Evolutionary conservation across 1,140 invertebrate species (phyloP), one percentile per base, ranked within the genome.

Genomic region (Pseudobourletiella spinata): DNA sequence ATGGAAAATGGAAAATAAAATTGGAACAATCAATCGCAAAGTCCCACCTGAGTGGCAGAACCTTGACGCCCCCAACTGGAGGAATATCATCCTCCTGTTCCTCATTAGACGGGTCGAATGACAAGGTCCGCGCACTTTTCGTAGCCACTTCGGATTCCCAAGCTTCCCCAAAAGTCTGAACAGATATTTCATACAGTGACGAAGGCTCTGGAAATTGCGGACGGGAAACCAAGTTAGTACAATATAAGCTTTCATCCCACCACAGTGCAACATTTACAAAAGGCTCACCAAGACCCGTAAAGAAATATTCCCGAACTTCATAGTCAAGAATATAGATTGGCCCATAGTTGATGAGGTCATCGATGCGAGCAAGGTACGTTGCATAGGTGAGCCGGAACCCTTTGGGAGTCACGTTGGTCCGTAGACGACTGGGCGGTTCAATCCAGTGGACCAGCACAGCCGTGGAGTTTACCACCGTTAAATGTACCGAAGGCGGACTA

Each of bases 381-480:
- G 60, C 57, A 51, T 59, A 62, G 20, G 56, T 52, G 24, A 66
- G 24, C 11, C 64, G 55, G 39, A 59, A 66, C 39, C 64, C 64
- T 32, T 66, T 66, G n/a, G 57, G n/a, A 43, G 30, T 46, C 2
- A 63, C 43, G 16, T 63, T 24, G 16, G 29, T 46, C 39, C 30
- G 55, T 22, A 20, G 32, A 26, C 48, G 24, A 29, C n/a, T 30
- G 6, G 59, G 50, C 16, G 59, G 50, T 25, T 62, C 64, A 66
- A 57, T 62, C 60, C 59, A 62, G 32, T 63, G 57, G 6, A 59
- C 64, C 20, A 59, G 42, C n/a, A 63, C 44, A 42, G 64, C 54
- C 25, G 64, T 55, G n/a, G 64, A 59, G 42, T 66, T 66, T 8
- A 66, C 25, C 39, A 66, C 52, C 26, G 64, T 66, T 20, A 63